Base-by-base conservation (phyloP, 2,888 invertebrate genomes). In the Abrostola tripartita region DNA sequence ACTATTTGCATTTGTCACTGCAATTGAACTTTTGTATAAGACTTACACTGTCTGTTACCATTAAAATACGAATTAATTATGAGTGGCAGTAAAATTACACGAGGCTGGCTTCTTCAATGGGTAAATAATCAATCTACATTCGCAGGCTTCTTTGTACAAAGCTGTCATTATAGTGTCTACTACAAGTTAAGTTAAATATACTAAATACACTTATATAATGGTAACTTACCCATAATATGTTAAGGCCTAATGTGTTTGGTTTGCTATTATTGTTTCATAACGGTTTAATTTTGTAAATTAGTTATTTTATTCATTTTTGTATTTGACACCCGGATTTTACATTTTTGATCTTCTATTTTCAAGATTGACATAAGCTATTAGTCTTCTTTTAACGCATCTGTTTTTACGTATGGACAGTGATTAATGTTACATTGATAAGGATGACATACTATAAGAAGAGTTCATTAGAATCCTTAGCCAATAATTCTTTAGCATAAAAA, bases 121-220 rank as follows among this genome's bases (percentile, higher is more conserved):
- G 68, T 70, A 67, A 56, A 51, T 53, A 60, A 57, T 74, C 56
- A 64, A 78, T 81, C 82, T 84, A 83, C 80, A 74, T 68, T 76
- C 69, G 85, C 84, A 87, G 88, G 87, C 86, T 90, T 88, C 82
- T 91, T 91, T 92, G 91, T 91, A 91, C 91, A 91, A 91, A 92
- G 90, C 91, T 91, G 90, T 90, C 85, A 87, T 55, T 84, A 76
- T 76, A 74, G 81, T 78, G 80, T 79, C 81, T 81, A 85, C 78
- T 66, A 66, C 49, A 63, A 66, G 47, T 68, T 51, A 67, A 50
- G 35, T 64, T 61, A 54, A 51, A 58, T 35, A 50, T 62, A 56
- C 73, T 73, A 73, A 71, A 71, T 73, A 73, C 76, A 35, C 14
- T 42, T 36, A 54, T 54, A 68, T 49, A 64, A 24, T 52, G 52